Evolutionary conservation across 2,888 invertebrate species (phyloP), one percentile per base, ranked within the genome.

Genomic region (Hypomecis punctinalis): DNA sequence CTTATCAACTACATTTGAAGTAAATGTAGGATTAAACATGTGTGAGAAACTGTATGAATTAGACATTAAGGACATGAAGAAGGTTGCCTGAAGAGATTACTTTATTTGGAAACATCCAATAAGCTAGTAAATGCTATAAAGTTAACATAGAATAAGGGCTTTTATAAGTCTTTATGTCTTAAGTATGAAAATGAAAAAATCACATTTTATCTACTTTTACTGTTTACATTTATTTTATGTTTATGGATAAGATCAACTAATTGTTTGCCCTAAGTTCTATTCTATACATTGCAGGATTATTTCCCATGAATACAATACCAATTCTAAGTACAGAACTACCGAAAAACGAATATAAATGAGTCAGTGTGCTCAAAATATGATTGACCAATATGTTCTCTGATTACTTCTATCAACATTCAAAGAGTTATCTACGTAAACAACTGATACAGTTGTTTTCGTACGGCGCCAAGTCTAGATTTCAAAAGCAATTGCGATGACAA

Each of bases 341-440:
- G 1, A 39, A 43, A 8, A 10, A 47, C 46, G 36, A 40, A 36
- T 39, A 1, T 11, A 43, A 48, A 37, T 61, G 43, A 42, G 6
- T 43, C 49, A 40, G 23, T 52, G 10, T 43, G 54, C n/a, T 36
- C 8, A 37, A 35, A 53, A 56, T 55, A 59, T 47, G 35, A 5
- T 64, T 56, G 42, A 56, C 45, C 42, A 57, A 46, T 62, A 46
- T 35, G 56, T 65, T 59, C 51, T 43, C 42, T 63, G 49, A 59
- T 47, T 61, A 53, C 51, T 61, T 61, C 11, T 48, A 53, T 13
- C 23, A 48, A 39, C 48, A 59, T 23, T 67, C 57, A 46, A 42
- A 10, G 23, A 48, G 43, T 79, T 83, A 86, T 80, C 85, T 86
- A 85, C 76, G 80, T 88, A 87, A 89, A 89, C 86, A 90, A 90